Conservation (phyloP, 2,113 vertebrate genomes). For the Dromaius novaehollandiae region DNA sequence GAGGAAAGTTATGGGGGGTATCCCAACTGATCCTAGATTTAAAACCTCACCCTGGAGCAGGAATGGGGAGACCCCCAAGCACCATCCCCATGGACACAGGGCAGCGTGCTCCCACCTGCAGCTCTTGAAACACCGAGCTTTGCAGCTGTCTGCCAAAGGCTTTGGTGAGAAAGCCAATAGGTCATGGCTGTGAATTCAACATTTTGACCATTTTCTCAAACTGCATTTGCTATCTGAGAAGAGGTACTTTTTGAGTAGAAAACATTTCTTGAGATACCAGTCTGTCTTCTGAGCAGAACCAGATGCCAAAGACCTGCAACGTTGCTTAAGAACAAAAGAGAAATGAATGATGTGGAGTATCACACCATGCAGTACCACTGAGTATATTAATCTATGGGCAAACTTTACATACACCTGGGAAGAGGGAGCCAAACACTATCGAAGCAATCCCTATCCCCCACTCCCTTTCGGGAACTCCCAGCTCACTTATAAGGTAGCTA, state of each 20-base stretch:
- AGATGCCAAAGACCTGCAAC: neutral
- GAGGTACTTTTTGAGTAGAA: neutral
- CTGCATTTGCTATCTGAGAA: neutral
- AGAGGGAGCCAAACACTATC: rapidly evolving
- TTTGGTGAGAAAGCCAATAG: neutral
- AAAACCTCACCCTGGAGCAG: neutral
- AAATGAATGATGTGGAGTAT: neutral
- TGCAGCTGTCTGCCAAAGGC: neutral
- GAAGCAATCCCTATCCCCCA: neutral
- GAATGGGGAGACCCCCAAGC: neutral
- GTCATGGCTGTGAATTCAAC: neutral
- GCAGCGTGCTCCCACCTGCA: rapidly evolving
- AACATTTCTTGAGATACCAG: neutral
- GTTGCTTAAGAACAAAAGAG: neutral
- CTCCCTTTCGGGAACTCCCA: neutral
- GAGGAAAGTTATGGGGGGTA: neutral
- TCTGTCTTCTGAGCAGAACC: neutral
- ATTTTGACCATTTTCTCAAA: neutral
- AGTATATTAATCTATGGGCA: neutral
- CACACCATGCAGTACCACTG: neutral
- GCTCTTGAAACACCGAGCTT: neutral
- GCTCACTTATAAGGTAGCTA: neutral
- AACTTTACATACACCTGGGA: neutral
- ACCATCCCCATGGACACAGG: rapidly evolving
- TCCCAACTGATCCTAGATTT: neutral